phyloP scores from a whole-genome alignment of 2,797 vertebrate genomes.

The Fringilla coelebs region DNA sequence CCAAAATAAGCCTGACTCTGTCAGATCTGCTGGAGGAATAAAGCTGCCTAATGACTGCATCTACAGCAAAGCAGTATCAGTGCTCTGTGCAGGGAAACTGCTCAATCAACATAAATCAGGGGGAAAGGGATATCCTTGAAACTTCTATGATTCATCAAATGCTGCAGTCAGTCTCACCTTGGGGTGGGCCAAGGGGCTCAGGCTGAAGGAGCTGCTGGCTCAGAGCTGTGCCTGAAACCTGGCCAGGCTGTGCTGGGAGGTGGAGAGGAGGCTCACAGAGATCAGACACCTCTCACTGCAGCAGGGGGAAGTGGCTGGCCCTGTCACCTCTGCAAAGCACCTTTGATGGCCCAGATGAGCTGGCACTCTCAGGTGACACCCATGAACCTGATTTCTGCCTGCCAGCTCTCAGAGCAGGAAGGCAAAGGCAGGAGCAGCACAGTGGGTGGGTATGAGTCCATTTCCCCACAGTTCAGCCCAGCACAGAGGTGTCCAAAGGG shows the following conservation, averaged over 20 bases:
- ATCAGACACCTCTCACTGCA: not conserved
- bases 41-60: not conserved
- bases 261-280: not conserved
- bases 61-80: not conserved
- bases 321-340: not conserved
- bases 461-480: not conserved
- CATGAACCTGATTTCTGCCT: not conserved
- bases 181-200: not conserved
- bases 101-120: not conserved
- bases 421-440: not conserved
- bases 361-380: not conserved
- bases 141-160: not conserved
- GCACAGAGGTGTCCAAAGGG: not conserved
- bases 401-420: not conserved
- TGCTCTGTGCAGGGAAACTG: not conserved
- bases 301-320: not conserved
- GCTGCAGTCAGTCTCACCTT: not conserved
- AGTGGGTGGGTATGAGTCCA: accelerated
- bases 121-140: not conserved
- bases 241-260: not conserved
- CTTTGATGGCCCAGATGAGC: not conserved
- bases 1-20: not conserved
- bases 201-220: not conserved
- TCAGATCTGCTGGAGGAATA: not conserved
- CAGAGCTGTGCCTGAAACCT: not conserved